These are phyloP conservation scores for Neoscelio sp. DNA, from an alignment of 2,888 invertebrate genomes.

Conservation along the genomic window DNA sequence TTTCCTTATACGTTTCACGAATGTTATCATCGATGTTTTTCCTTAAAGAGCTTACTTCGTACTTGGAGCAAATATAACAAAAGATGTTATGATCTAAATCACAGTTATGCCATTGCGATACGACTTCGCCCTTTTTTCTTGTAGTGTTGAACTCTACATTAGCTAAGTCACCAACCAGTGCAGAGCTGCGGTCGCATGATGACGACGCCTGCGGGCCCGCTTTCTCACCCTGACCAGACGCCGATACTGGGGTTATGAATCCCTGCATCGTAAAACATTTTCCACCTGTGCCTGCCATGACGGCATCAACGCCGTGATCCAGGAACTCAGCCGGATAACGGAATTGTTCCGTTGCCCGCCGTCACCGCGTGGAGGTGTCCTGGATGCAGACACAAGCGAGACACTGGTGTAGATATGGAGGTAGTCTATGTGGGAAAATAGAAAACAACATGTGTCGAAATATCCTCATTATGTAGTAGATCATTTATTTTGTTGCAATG, in stretches of 20 bases:
- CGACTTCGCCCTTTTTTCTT: conserved; percentile 9
- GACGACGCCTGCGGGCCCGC: conserved; percentile 12
- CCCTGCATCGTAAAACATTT: conserved; percentile 16
- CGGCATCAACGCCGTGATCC: conserved; percentile 52
- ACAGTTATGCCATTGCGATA: conserved; percentile 7
- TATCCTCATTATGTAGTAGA: conserved; percentile 2
- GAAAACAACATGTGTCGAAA: conserved; percentile 1
- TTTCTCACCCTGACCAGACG: conserved; percentile 19
- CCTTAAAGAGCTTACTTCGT: conserved; percentile 15
- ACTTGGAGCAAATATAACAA: conserved; percentile 20
- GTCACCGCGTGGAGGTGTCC: conserved; percentile 52
- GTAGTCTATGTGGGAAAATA: background rate
- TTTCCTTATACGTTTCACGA: background rate
- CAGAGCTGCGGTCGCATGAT: conserved; percentile 57
- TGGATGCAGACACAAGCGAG: conserved; percentile 23
- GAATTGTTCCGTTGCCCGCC: conserved; percentile 48
- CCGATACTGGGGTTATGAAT: conserved; percentile 36
- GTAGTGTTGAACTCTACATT: conserved; percentile 34
- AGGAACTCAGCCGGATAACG: conserved; percentile 51
- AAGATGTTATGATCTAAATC: conserved; percentile 3
- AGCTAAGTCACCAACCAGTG: conserved; percentile 57
- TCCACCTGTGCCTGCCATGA: conserved; percentile 52
- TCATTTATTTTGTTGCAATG: background rate
- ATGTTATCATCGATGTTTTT: conserved; percentile 6
- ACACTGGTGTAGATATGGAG: background rate